phyloP scores from a whole-genome alignment of 2,888 invertebrate species.

The Iphiclides podalirius region DNA sequence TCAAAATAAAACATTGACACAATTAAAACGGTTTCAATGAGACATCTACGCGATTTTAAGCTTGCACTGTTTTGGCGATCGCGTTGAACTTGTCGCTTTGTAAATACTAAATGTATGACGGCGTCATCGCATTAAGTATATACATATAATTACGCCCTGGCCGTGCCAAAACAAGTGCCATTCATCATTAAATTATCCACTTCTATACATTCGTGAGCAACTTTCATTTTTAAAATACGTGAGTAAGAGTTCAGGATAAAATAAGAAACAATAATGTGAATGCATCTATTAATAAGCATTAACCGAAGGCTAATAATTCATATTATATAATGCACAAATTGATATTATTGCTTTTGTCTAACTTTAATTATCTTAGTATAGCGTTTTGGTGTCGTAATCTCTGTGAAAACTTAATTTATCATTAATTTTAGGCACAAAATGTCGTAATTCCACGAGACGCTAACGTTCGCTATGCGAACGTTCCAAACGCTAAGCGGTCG shows the following conservation, averaged over 20 bases:
- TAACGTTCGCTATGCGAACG: conserved; percentile 29
- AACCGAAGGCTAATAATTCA: conserved; percentile 9
- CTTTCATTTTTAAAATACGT: conserved; percentile 6
- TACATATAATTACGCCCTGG: too few species aligned
- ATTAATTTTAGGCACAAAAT: conserved; percentile 42
- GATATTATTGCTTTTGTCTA: conserved; percentile 22
- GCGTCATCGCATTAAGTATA: too few species aligned
- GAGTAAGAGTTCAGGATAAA: conserved; percentile 1
- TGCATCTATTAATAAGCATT: background rate
- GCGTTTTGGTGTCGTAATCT: conserved; percentile 72
- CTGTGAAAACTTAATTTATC: conserved; percentile 38
- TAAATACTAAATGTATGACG: too few species aligned
- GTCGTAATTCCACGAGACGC: conserved; percentile 27
- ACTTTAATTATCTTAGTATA: conserved; percentile 43
- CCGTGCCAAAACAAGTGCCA: too few species aligned
- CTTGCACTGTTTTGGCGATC: too few species aligned
- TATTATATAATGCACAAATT: conserved; percentile 22
- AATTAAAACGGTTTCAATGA: background rate
- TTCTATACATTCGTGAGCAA: conserved; percentile 16
- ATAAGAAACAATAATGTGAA: conserved; percentile 5
- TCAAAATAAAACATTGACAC: conserved; percentile 8
- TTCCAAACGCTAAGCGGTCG: conserved; percentile 21
- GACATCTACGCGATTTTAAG: too few species aligned
- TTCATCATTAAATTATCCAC: too few species aligned
- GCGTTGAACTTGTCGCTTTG: too few species aligned